phyloP scores from a whole-genome alignment of 2,797 vertebrate genomes.

The Poecilia picta region DNA sequence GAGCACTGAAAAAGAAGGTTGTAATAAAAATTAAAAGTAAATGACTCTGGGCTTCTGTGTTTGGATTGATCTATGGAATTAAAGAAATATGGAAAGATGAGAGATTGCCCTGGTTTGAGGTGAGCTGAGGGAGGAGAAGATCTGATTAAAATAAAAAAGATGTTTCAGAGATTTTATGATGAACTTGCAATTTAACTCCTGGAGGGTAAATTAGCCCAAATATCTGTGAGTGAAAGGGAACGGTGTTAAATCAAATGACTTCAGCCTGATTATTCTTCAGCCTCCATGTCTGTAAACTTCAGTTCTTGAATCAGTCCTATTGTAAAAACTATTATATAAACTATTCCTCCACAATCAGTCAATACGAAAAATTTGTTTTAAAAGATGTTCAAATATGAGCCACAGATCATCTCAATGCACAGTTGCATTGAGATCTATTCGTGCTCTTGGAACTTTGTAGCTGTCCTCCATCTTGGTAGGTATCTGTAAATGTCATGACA shows the following conservation, averaged over 20 bases:
- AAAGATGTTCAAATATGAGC: background rate
- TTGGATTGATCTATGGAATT: constrained; percentile 25
- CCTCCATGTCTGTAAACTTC: background rate
- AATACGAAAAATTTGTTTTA: background rate
- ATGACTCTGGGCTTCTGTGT: constrained; percentile 10
- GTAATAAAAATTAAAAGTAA: constrained; percentile 23
- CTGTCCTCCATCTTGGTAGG: no score
- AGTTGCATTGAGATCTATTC: no score
- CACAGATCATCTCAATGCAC: background rate
- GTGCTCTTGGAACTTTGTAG: no score
- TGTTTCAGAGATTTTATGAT: constrained; percentile 51
- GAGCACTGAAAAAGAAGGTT: constrained; percentile 38
- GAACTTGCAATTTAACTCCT: constrained; percentile 42
- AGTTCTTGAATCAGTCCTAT: background rate
- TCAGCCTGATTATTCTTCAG: background rate
- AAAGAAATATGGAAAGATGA: constrained; percentile 22
- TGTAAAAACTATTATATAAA: background rate
- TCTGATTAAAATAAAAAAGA: constrained; percentile 61
- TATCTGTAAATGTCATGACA: no score
- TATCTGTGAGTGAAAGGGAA: background rate
- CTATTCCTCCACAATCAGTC: background rate
- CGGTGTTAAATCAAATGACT: background rate
- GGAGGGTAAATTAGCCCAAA: background rate
- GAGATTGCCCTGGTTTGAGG: constrained; percentile 19
- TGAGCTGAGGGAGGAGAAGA: background rate